These are phyloP conservation scores for Tadarida brasiliensis DNA, from an alignment of 2,797 vertebrate genomes.

Conservation along the genomic window DNA sequence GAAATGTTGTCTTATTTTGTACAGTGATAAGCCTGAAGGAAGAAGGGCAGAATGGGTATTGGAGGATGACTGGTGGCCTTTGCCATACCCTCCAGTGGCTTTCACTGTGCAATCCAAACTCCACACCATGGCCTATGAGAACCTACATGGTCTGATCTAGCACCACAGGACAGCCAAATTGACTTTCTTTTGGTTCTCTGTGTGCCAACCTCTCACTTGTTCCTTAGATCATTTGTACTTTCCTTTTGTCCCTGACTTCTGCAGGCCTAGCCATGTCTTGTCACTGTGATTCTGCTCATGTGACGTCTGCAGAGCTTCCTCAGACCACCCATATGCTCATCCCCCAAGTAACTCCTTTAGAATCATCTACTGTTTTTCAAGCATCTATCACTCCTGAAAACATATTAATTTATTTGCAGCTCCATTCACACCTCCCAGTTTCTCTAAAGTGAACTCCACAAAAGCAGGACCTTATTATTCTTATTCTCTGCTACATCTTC, in stretches of 20 bases:
- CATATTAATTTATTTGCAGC: not conserved
- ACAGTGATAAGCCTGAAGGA: not conserved
- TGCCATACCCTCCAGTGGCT: not conserved
- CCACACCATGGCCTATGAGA: rapidly evolving
- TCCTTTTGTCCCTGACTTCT: not conserved
- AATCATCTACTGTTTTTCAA: not conserved
- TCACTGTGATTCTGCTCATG: not conserved
- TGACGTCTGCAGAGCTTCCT: not conserved
- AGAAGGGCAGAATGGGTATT: not conserved
- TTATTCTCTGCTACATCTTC: not conserved
- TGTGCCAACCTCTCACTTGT: not conserved
- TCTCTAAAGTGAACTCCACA: not conserved
- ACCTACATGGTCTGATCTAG: too few species aligned
- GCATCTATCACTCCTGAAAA: not conserved
- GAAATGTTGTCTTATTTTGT: not conserved
- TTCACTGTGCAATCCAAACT: too few species aligned
- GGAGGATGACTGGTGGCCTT: not conserved
- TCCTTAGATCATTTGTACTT: not conserved
- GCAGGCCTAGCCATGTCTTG: not conserved
- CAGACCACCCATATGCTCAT: not conserved
- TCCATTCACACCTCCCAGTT: not conserved
- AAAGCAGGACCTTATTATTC: not conserved
- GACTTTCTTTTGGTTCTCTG: too few species aligned
- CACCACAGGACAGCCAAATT: not conserved
- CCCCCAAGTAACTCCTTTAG: not conserved